Evolutionary conservation across 1,140 invertebrate species (phyloP), one percentile per base, ranked within the genome.

Genomic region (Caenorhabditis latens): DNA sequence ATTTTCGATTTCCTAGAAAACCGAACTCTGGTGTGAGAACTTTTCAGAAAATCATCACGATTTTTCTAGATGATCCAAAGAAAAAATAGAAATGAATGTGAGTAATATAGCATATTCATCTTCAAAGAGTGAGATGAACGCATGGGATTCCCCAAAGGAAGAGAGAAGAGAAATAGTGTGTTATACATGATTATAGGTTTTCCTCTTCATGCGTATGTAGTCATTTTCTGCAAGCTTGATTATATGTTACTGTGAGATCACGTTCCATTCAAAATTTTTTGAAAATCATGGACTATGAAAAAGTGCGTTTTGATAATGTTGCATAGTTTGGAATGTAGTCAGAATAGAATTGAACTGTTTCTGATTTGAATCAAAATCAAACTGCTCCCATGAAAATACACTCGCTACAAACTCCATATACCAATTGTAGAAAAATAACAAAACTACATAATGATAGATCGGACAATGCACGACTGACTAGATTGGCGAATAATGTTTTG

Each of bases 381-480:
- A 32, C 24, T 63, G 24, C 61, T 40, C 61, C 61, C 24, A 63
- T 63, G 9, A 63, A 53, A 53, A 6, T 11, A 16, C 50, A 53
- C 16, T 3, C 3, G 50, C 16, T 53, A 53, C 50, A 53, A 53
- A 53, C 8, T 16, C 13, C 1, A 43, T 19, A 71, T 19, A 46
- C 65, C n/a, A 58, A 21, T 21, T 32, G 61, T 63, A 63, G 46
- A 48, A 79, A 50, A 48, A 48, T 46, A 79, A 79, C 71, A 53
- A 79, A 50, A 79, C 53, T 14, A 53, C 14, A 48, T 48, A 79
- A 32, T 11, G 61, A 63, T 14, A 58, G 55, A 58, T 16, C 14
- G 13, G 55, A 19, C 6, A 19, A 71, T 71, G 40, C 16, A 71
- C n/a, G 24, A 32, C 19, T 32, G 65, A 16, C 4, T 43, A 79